Conservation (phyloP, 2,888 invertebrate species). For the Noctua fimbriata region DNA sequence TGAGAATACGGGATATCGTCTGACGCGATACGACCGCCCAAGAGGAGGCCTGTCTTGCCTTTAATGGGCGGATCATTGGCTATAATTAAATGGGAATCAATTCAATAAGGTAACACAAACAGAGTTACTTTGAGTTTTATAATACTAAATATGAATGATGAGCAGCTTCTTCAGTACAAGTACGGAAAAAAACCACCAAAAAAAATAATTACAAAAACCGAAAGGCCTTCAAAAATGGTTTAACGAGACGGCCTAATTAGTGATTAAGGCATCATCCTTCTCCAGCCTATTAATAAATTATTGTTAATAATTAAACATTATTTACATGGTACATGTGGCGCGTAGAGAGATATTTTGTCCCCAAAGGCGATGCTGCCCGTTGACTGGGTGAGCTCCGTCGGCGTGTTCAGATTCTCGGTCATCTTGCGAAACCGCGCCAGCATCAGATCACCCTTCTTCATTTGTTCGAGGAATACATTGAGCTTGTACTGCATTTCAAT, state of each 20-base stretch:
- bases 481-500: constrained; percentile 78
- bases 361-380: constrained; percentile 82
- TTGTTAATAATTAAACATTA: background rate
- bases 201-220: background rate
- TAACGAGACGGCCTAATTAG: background rate
- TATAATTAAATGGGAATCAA: constrained; percentile 55
- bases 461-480: constrained; percentile 83
- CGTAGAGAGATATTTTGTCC: constrained; percentile 80
- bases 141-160: background rate
- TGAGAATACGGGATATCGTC: constrained; percentile 83
- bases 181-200: background rate
- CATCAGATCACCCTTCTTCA: constrained; percentile 86
- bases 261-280: background rate
- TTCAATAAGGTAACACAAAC: background rate
- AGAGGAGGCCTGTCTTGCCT: constrained; percentile 79
- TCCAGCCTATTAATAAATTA: background rate
- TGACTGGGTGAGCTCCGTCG: constrained; percentile 81
- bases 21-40: constrained; percentile 83
- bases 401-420: constrained; percentile 81
- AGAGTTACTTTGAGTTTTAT: background rate
- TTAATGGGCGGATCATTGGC: constrained; percentile 80
- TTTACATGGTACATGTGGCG: constrained; percentile 80
- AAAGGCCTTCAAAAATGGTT: background rate
- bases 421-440: constrained; percentile 85
- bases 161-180: background rate